Conservation (phyloP, 2,113 vertebrate species). For the Chloroceryle aenea region DNA sequence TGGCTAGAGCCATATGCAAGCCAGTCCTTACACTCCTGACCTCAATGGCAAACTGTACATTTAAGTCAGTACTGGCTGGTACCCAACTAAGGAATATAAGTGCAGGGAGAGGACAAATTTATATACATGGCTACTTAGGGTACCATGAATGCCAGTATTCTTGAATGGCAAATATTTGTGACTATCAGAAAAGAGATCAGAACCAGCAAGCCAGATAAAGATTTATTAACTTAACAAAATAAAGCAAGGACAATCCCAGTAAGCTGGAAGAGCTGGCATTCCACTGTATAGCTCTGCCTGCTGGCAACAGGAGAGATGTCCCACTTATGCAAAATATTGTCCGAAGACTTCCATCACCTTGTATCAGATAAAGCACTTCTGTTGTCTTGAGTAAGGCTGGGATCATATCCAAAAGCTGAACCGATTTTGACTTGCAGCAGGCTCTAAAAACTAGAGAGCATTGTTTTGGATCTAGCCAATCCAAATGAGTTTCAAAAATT, state of each 20-base stretch:
- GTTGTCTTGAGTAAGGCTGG: background rate
- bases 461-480: background rate
- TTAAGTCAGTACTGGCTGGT: background rate
- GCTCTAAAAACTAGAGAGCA: background rate
- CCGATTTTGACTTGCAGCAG: background rate
- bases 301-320: background rate
- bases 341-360: background rate
- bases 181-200: background rate
- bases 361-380: background rate
- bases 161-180: background rate
- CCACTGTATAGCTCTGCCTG: background rate
- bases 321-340: rapidly evolving
- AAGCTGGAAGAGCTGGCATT: background rate
- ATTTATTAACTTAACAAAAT: background rate
- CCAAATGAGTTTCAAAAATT: background rate
- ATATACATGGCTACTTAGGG: background rate
- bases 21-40: background rate
- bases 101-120: background rate
- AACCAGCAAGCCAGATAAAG: background rate
- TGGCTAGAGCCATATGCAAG: background rate
- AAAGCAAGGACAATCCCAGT: background rate
- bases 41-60: background rate
- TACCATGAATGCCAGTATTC: background rate
- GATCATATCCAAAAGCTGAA: background rate
- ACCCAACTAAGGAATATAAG: background rate